Conservation (phyloP, 1,140 invertebrate genomes). For the Temnothorax curvispinosus region DNA sequence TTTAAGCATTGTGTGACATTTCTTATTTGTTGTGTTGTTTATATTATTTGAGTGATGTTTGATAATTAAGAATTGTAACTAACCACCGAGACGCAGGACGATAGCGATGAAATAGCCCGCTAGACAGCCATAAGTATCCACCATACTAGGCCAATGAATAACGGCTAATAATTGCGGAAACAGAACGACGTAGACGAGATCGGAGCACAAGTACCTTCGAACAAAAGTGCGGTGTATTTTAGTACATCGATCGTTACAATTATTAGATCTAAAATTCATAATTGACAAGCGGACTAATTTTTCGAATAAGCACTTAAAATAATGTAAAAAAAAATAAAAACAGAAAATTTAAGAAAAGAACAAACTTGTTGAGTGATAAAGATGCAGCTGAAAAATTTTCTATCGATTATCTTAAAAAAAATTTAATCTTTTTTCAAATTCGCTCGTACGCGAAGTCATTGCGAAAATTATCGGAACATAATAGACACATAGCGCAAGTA, state of each 20-base stretch:
- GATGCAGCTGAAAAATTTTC: neutral
- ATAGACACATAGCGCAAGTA: too few relatives aligned
- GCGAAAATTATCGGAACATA: neutral
- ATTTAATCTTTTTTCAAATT: neutral
- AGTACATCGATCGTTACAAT: neutral
- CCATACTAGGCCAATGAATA: slow-evolving; percentile 89
- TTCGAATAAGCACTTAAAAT: too few relatives aligned
- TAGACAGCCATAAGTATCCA: slow-evolving; percentile 93
- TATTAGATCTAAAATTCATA: neutral
- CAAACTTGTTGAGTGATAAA: neutral
- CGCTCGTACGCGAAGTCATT: neutral
- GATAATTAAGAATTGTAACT: slow-evolving; percentile 40
- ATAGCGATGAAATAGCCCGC: slow-evolving; percentile 89
- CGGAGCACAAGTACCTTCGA: slow-evolving; percentile 89
- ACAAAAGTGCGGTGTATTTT: neutral
- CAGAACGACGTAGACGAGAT: slow-evolving; percentile 93
- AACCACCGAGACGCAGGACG: slow-evolving; percentile 89
- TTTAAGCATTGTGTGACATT: neutral
- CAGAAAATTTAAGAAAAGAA: too few relatives aligned
- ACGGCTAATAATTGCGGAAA: slow-evolving; percentile 94
- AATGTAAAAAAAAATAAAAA: too few relatives aligned
- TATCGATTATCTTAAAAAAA: neutral
- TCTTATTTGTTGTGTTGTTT: neutral
- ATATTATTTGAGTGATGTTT: neutral
- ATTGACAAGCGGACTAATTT: too few relatives aligned